A percentile compares a stretch with the other conserved stretches of the same genome.
These are phyloP conservation scores for Pachycephus smyrnensis DNA, from an alignment of 2,888 invertebrate genomes.

Conservation along the genomic window DNA sequence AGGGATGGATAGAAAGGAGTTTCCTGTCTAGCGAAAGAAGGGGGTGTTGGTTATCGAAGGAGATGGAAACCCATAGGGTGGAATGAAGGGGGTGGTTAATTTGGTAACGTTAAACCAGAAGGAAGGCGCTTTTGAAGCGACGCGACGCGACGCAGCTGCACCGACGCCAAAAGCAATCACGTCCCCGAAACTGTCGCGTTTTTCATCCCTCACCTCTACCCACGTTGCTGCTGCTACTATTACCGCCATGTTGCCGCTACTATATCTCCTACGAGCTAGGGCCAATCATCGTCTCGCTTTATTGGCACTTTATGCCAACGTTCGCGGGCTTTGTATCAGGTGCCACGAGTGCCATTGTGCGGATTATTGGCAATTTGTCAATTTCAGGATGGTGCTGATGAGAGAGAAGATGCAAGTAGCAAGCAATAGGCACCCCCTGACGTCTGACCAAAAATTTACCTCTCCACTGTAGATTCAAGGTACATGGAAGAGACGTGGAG, in stretches of 20 bases:
- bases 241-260: too few species aligned
- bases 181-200: conserved; percentile 27
- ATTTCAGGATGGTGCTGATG: background rate
- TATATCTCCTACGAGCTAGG: conserved; percentile 10
- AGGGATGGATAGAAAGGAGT: too few species aligned
- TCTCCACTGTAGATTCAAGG: background rate
- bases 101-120: too few species aligned
- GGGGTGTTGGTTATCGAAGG: too few species aligned
- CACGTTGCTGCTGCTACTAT: too few species aligned
- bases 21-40: too few species aligned
- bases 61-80: too few species aligned
- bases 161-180: conserved; percentile 40
- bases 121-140: too few species aligned
- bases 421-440: too few species aligned
- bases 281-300: conserved; percentile 33
- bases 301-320: conserved; percentile 35
- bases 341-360: conserved; percentile 6
- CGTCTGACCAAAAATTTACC: too few species aligned
- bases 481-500: background rate
- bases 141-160: conserved; percentile 31
- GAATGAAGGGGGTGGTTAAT: too few species aligned
- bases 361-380: conserved; percentile 29
- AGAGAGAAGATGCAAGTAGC: too few species aligned
- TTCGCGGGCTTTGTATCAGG: conserved; percentile 13
- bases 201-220: conserved; percentile 28